phyloP scores from a whole-genome alignment of 92 coral and sea anemone species.

The Parazoanthus darwini region DNA sequence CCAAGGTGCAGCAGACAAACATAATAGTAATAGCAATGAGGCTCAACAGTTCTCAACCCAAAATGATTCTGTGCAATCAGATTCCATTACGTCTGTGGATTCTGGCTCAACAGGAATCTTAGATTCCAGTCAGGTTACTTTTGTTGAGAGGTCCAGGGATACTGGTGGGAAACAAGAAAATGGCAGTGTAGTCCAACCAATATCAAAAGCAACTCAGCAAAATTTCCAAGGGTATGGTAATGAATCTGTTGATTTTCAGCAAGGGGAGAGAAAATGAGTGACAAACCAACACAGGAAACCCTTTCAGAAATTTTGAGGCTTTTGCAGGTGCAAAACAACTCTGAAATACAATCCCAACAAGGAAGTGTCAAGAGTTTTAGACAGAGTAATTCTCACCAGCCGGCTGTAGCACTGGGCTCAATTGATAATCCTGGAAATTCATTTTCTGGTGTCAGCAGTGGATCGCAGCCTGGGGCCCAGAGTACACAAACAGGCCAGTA shows the following conservation, averaged over 20 bases:
- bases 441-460: background rate
- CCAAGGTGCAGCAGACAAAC: background rate
- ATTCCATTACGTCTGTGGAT: conserved; percentile 58
- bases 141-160: conserved; percentile 8
- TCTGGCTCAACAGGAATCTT: conserved; percentile 49
- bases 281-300: conserved; percentile 68
- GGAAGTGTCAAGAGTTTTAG: background rate
- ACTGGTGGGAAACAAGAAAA: conserved; percentile 13
- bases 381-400: background rate
- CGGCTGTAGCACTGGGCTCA: background rate
- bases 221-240: background rate
- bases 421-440: background rate
- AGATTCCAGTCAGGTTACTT: background rate
- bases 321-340: conserved; percentile 53
- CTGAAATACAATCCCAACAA: conserved; percentile 28
- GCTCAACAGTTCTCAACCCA: conserved; percentile 31
- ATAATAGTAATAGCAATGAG: background rate
- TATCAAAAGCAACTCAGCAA: conserved; percentile 17
- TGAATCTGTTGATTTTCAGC: conserved; percentile 30
- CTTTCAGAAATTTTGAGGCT: conserved; percentile 71
- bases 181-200: background rate
- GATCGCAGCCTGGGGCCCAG: background rate
- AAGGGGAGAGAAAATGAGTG: conserved; percentile 54
- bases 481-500: background rate
- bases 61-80: conserved; percentile 53